These are phyloP conservation scores for Tapirus terrestris DNA, from an alignment of 2,113 vertebrate genomes.

Conservation along the genomic window DNA sequence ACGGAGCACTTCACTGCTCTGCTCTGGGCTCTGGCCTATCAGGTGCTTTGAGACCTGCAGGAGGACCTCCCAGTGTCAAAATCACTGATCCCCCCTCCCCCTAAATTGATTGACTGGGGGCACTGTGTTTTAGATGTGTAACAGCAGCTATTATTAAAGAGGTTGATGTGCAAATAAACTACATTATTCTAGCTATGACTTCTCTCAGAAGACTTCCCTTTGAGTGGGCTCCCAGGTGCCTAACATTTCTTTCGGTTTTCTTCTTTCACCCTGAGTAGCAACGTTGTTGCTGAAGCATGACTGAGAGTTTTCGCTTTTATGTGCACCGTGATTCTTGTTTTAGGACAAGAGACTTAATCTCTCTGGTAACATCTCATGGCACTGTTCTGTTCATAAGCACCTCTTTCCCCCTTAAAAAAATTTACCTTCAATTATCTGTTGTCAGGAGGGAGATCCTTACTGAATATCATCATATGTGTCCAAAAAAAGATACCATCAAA, in stretches of 20 bases:
- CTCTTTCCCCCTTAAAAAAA: constrained; percentile 34
- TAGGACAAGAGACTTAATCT: constrained; percentile 62
- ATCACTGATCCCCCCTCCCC: not conserved
- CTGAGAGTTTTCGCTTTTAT: constrained; percentile 60
- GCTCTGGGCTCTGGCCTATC: not conserved
- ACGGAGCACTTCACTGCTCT: not conserved
- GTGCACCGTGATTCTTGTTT: constrained; percentile 70
- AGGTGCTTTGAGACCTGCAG: not conserved
- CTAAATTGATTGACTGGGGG: not conserved
- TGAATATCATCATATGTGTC: constrained; percentile 35
- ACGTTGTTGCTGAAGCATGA: constrained; percentile 48
- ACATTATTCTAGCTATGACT: constrained; percentile 37
- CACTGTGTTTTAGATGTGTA: not conserved
- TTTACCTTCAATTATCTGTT: constrained; percentile 52
- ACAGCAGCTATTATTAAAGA: constrained; percentile 42
- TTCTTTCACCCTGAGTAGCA: constrained; percentile 11
- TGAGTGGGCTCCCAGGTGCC: constrained; percentile 58
- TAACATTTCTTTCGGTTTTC: constrained; percentile 70
- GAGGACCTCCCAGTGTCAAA: constrained; percentile 34
- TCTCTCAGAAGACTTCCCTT: not conserved
- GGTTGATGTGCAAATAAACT: constrained; percentile 52
- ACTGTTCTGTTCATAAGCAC: constrained; percentile 48
- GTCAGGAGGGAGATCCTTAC: constrained; percentile 23
- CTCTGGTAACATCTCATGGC: constrained; percentile 51
- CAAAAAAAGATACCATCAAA: constrained; percentile 57